Conservation (phyloP, 2,888 invertebrate species). For the Drosophila heteroneura region DNA sequence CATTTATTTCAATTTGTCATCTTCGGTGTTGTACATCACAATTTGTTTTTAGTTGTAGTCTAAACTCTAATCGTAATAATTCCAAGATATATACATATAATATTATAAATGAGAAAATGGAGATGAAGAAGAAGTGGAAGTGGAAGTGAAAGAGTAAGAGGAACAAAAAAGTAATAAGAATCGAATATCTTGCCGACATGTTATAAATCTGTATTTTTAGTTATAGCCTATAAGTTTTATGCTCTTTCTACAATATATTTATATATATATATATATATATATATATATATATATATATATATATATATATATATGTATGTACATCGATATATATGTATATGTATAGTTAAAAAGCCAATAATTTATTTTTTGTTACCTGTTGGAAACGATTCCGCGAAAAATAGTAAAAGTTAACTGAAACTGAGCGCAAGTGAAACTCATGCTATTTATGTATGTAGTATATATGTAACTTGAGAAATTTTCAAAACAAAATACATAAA, state of each 20-base stretch:
- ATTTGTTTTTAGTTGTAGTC: conserved; percentile 74
- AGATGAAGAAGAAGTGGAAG: conserved; percentile 1
- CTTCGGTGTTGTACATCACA: conserved; percentile 77
- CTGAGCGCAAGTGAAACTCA: conserved; percentile 51
- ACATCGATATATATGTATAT: conserved; percentile 37
- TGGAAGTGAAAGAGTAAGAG: conserved; percentile 2
- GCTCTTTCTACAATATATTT: conserved; percentile 66
- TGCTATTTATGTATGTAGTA: conserved; percentile 42
- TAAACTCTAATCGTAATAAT: conserved; percentile 50
- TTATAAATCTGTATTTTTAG: conserved; percentile 76
- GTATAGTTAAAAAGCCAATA: conserved; percentile 69
- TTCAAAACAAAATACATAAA: conserved; percentile 54
- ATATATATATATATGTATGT: conserved; percentile 33
- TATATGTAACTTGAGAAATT: conserved; percentile 64
- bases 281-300: conserved; percentile 32
- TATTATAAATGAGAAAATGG: conserved; percentile 29
- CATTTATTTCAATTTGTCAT: conserved; percentile 44
- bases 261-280: conserved; percentile 33
- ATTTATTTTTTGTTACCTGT: conserved; percentile 81
- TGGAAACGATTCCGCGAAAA: conserved; percentile 79
- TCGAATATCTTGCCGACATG: conserved; percentile 80
- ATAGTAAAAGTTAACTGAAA: conserved; percentile 74
- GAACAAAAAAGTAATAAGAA: conserved; percentile 54
- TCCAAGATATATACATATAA: conserved; percentile 42
- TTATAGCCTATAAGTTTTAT: conserved; percentile 71